Conservation (phyloP, 2,797 vertebrate species). For the Macroramphosus scolopax region DNA sequence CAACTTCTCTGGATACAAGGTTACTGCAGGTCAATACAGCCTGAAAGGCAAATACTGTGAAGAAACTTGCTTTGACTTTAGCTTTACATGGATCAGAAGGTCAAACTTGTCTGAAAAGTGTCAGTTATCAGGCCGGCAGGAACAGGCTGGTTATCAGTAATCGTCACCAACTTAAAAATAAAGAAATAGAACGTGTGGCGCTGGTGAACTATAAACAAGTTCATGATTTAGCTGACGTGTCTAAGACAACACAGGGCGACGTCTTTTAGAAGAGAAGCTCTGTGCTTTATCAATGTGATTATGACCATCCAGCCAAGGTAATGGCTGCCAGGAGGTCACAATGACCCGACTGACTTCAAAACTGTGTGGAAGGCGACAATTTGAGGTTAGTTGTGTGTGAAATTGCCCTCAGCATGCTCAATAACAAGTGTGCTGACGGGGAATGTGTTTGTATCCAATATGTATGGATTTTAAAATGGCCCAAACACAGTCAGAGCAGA, state of each 20-base stretch:
- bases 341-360: conserved; percentile 33
- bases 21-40: no score
- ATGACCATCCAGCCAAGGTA: conserved; percentile 37
- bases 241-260: conserved; percentile 24
- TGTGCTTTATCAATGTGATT: conserved; percentile 40
- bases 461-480: neutral
- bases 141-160: conserved; percentile 18
- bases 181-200: conserved; percentile 9
- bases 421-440: conserved; percentile 3
- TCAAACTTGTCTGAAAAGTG: neutral
- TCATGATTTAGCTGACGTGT: conserved; percentile 15
- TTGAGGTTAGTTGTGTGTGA: conserved; percentile 28
- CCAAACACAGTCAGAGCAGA: neutral
- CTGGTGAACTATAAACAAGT: conserved; percentile 33
- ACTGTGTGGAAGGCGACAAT: conserved; percentile 3
- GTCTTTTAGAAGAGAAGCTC: conserved; percentile 15
- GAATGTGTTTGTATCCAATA: conserved; percentile 6
- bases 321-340: conserved; percentile 35
- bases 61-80: no score
- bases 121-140: conserved; percentile 17
- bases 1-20: no score
- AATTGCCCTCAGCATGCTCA: conserved; percentile 22
- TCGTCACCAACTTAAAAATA: conserved; percentile 7
- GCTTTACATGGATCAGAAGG: neutral
- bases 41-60: no score